Base-by-base conservation (phyloP, 2,113 vertebrate species). In the Sebastes schlegelii region DNA sequence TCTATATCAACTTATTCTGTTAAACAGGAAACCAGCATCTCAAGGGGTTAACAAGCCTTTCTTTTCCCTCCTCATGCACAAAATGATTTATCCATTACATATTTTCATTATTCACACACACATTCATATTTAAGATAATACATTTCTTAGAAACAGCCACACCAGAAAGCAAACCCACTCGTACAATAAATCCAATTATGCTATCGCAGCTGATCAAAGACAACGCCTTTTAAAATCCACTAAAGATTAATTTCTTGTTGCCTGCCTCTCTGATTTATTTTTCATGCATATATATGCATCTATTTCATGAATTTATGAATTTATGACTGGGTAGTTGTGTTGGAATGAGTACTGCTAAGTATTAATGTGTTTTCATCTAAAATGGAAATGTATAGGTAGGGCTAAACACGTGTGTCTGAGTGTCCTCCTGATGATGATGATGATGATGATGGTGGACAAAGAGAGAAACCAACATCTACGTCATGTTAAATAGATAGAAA, bases 341-440 rank as follows among this genome's bases (percentile, higher is more conserved):
- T 6, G 21, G 51, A 78, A 83, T 88, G 68, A 71, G 46, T n/a
- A 4, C 21, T 34, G 70, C 26, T 71, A 16, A 71, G 71, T 26
- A n/a, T 83, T 77, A 69, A 73, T 84, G 54, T 82, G 48, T 87
- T 81, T 63, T 65, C 69, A 58, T 83, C 80, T 52, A 16, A 83
- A 82, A 67, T 84, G 64, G 11, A 82, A 82, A 78, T 81, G 43
- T 70, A 46, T 19, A 6, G 17, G 66, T 19, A 6, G 17, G 66
- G 21, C 42, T 65, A 54, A 75, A 83, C 43, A 42, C 66, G 3
- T 58, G 84, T 61, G 67, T 66, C 61, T 84, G 68, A 88, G 63
- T 46, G 17, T 46, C 83, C 82, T 85, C 55, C 81, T 91, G 89
- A 94, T 89, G 81, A 89, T 78, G 69, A 76, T 26, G 26, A 26